These are phyloP conservation scores for Apis dorsata DNA, from an alignment of 1,140 invertebrate genomes.

Conservation along the genomic window DNA sequence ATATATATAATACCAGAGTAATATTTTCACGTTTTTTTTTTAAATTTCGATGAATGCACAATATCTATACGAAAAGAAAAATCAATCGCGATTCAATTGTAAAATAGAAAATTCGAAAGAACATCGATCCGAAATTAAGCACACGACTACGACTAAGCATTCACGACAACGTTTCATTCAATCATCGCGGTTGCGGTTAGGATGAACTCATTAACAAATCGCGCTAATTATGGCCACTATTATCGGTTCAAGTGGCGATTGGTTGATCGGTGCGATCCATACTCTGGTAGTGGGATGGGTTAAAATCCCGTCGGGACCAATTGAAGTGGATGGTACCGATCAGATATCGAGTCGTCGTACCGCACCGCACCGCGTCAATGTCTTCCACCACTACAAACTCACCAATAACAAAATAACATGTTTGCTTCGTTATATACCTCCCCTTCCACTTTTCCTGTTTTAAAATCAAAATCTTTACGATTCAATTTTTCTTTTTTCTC, in stretches of 20 bases:
- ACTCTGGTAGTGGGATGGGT: slow-evolving; percentile 68
- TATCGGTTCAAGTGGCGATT: slow-evolving; percentile 72
- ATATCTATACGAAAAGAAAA: background rate
- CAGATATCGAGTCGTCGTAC: slow-evolving; percentile 62
- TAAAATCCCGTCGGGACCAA: slow-evolving; percentile 67
- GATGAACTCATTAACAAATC: slow-evolving; percentile 75
- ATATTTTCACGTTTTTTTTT: background rate
- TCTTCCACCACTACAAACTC: background rate
- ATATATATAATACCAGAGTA: background rate
- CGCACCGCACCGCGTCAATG: background rate
- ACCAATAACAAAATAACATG: slow-evolving; percentile 72
- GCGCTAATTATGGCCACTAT: slow-evolving; percentile 75
- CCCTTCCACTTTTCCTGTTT: background rate
- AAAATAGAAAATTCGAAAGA: background rate
- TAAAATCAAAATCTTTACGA: slow-evolving; percentile 63
- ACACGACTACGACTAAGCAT: slow-evolving; percentile 60
- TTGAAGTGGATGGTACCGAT: slow-evolving; percentile 62
- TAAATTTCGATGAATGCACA: background rate
- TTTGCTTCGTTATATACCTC: slow-evolving; percentile 61
- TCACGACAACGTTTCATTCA: slow-evolving; percentile 68
- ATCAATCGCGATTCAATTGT: slow-evolving; percentile 26
- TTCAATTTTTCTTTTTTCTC: background rate
- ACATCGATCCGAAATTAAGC: slow-evolving; percentile 38
- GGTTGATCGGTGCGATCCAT: slow-evolving; percentile 52
- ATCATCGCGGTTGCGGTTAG: slow-evolving; percentile 32